Base-by-base conservation (phyloP, 2,113 vertebrate genomes). In the Cryptotis parvus region DNA sequence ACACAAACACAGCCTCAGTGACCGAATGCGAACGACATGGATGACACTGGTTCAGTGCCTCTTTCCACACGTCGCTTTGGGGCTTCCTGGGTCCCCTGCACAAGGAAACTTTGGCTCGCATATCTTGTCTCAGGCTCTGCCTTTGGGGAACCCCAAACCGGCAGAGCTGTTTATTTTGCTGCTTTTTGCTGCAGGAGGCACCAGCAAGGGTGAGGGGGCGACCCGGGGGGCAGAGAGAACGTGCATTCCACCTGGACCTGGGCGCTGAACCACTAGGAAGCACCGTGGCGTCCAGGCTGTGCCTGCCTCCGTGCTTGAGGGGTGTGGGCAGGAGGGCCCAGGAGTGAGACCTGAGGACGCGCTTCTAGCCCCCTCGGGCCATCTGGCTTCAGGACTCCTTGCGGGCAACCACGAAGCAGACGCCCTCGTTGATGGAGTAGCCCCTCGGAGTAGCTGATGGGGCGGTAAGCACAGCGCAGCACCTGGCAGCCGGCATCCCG, bases 401-500 rank as follows among this genome's bases (percentile, higher is more conserved):
- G 26, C 14, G 31, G 75, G 31, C 26, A 0, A 82, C 79, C 29
- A 85, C 49, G 31, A 91, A 89, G 35, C 65, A 83, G 12, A 43
- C 1, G 5, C 52, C 74, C 1, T 85, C 8, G 0, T 37, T 82
- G 61, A 16, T 4, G 12, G 49, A 55, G 24, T 3, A 29, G 41
- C 41, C 5, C 5, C n/a, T 90, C 1, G 0, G 89, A 68, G 52
- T 43, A 84, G 33, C 14, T 76, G 18, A 52, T 20, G n/a, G 16
- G 43, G 52, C 11, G 0, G 12, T 43, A 15, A 39, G 58, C 22
- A 18, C 41, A 76, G 4, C 29, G 63, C n/a, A 37, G 82, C 68
- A 84, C 43, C 73, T 61, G 88, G 63, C 41, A 81, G 37, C 81
- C 41, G 0, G 93, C 90, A 0, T 92, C 91, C 78, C 58, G 78